Evolutionary conservation across 2,888 invertebrate genomes (phyloP).

Genomic region (Dynastes tityus): DNA sequence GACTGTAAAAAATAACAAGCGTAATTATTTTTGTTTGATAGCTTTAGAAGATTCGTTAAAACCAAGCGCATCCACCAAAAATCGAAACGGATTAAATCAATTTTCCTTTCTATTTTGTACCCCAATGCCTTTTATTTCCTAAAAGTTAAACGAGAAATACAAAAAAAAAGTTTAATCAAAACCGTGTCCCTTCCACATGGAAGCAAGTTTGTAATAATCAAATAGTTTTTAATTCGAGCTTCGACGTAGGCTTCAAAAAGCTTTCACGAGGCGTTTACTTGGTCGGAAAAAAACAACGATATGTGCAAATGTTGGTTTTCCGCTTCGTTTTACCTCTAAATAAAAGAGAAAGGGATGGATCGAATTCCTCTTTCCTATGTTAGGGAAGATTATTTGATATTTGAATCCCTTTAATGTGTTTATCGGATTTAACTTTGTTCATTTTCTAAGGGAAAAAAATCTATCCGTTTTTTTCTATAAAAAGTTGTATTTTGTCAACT

Average conservation of each 20-base stretch:
- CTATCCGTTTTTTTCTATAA: background rate
- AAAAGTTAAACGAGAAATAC: background rate
- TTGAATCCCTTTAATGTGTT: too few species aligned
- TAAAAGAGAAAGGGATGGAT: background rate
- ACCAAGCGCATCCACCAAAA: too few species aligned
- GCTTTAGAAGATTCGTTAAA: too few species aligned
- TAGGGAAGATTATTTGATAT: too few species aligned
- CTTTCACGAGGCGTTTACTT: background rate
- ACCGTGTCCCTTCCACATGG: background rate
- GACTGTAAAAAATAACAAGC: too few species aligned
- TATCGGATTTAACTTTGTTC: too few species aligned
- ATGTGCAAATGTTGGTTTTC: constrained; percentile 15
- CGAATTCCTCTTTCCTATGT: background rate
- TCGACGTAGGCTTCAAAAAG: background rate
- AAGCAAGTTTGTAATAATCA: constrained; percentile 23
- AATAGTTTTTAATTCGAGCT: constrained; percentile 21
- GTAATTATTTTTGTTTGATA: too few species aligned
- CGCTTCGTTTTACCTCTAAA: background rate
- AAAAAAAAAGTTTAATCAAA: background rate
- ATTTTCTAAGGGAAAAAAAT: too few species aligned
- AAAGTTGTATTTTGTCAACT: too few species aligned
- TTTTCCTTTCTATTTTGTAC: too few species aligned
- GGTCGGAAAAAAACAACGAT: background rate
- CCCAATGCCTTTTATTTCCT: background rate
- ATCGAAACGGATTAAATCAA: too few species aligned